Evolutionary conservation across 2,113 vertebrate genomes (phyloP), one percentile per base, ranked within the genome.

Genomic region (Variabilichromis moorii): DNA sequence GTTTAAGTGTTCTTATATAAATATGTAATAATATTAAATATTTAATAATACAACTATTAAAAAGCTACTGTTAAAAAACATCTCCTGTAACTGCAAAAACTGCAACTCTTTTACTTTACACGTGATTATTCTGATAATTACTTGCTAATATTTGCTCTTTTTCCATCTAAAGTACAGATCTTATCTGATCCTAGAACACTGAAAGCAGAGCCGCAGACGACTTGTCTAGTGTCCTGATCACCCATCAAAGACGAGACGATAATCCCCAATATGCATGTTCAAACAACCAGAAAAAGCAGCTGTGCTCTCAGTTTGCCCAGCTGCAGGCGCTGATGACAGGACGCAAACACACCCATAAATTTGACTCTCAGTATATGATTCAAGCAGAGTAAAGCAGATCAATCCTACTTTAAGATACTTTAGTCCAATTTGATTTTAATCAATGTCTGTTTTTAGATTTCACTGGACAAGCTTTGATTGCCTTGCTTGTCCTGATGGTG

Each of bases 41-140:
- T 35, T 66, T 12, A n/a, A 66, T n/a, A 33, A 35, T 2, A 66
- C 17, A n/a, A 10, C 10, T 66, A 0, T 66, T 37, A 35, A 66
- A 63, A 66, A 63, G 5, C 28, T 63, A 63, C 28, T 33, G 33
- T 8, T 68, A 40, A 68, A 21, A 40, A 68, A 40, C 12, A 5
- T 0, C n/a, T 40, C 13, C 66, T 71, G 35, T 63, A 63, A 63
- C 59, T 33, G 0, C 28, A 63, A 11, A 63, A 13, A 71, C n/a
- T 24, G 66, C 8, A 71, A 24, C 35, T 71, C 66, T 40, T 68
- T 40, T 71, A 6, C 11, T 42, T 71, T 40, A 24, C 35, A 71
- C 1, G 3, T 71, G 66, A 40, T 71, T 24, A 40, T 42, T 71
- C 7, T 0, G 35, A 68, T 2, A 21, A 21, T 68, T 14, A 68